Base-by-base conservation (phyloP, 2,113 vertebrate species). In the Plotosus lineatus region DNA sequence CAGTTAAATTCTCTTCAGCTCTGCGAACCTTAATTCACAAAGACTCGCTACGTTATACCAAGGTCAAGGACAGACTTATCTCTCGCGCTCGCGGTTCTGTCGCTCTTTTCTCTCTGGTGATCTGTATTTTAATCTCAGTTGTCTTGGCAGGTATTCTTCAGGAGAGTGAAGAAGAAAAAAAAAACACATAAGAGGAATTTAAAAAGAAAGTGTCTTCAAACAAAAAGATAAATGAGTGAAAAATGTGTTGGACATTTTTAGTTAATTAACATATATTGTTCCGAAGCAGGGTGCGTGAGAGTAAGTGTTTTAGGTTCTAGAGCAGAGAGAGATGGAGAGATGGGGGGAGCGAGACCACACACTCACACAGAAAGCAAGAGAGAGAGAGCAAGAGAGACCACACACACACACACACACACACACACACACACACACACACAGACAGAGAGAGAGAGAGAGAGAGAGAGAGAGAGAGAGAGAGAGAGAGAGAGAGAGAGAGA, bases 181-280 rank as follows among this genome's bases (percentile, higher is more conserved):
- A 6, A 63, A 38, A 42, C 26, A 44, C 17, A 31, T 4, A 1
- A 12, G 26, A 15, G 50, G 46, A 60, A 55, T 46, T 61, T 63
- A 48, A n/a, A 44, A 17, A 38, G 38, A 61, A 66, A 66, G 38
- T 68, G 44, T 2, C 12, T 19, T 66, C 10, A 69, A 71, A 53
- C 42, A 28, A 69, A 36, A 42, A 33, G 44, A 38, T 38, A 50
- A 56, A 26, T 40, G 3, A 10, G 48, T 51, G 55, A 28, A 19
- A 33, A 23, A 26, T 44, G 31, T 80, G 50, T n/a, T 55, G 50
- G 38, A 58, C 33, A 28, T 61, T 46, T n/a, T 77, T 26, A 55
- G 38, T 77, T 77, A 77, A 48, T 51, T 73, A 73, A 51, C n/a
- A 60, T 77, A 40, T 36, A 60, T 31, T 77, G 46, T 61, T 77